Conservation (phyloP, 2,113 vertebrate species). For the Bothrops jararaca region DNA sequence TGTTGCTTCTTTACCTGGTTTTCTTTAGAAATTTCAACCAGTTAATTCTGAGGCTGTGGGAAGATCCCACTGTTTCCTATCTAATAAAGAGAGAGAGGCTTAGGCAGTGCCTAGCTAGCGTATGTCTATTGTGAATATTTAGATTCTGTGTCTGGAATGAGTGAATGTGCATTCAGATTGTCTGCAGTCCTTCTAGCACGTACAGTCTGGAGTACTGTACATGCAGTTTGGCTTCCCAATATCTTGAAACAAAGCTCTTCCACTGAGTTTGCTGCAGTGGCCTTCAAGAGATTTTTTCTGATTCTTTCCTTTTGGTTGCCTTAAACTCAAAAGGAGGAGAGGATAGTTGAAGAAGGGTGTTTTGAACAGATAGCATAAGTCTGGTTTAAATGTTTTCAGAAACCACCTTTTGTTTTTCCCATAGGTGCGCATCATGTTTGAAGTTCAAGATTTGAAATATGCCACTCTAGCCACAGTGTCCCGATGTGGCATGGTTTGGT, state of each 20-base stretch:
- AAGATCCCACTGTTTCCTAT: background rate
- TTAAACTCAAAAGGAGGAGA: background rate
- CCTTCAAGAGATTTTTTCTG: background rate
- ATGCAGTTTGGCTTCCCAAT: background rate
- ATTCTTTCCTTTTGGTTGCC: background rate
- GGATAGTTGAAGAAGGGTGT: background rate
- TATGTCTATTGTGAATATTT: background rate
- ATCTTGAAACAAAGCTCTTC: background rate
- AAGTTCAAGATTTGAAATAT: constrained; percentile 96
- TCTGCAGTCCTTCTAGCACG: background rate
- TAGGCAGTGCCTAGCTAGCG: background rate
- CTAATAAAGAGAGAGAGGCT: background rate
- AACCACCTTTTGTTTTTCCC: background rate
- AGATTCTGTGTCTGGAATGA: background rate
- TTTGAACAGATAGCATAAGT: background rate
- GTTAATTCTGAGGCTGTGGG: background rate
- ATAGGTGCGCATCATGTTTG: constrained; percentile 97
- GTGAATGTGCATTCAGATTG: background rate
- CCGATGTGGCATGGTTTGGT: constrained; percentile 98
- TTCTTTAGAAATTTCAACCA: background rate
- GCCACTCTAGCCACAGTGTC: constrained; percentile 97
- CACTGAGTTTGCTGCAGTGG: background rate
- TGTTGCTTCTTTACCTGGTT: background rate
- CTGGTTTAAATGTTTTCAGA: background rate
- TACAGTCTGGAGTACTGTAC: background rate